phyloP scores from a whole-genome alignment of 2,888 invertebrate species.

The Clepsis dumicolana region DNA sequence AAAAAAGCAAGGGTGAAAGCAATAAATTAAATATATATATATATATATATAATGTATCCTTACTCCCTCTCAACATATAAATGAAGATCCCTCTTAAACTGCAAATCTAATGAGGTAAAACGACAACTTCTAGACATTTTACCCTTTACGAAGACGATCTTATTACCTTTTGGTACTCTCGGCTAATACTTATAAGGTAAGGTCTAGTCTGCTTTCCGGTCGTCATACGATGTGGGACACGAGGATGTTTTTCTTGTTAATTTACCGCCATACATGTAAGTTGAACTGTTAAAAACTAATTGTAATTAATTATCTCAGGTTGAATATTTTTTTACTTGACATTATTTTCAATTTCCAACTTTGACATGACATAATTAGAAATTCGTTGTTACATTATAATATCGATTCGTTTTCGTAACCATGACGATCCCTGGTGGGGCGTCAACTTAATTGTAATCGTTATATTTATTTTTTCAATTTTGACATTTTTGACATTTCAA shows the following conservation, averaged over 20 bases:
- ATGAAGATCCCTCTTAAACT: not conserved
- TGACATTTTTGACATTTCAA: too few species aligned
- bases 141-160: not conserved
- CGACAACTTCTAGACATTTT: constrained; percentile 15
- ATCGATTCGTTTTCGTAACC: too few species aligned
- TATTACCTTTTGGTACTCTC: constrained; percentile 20
- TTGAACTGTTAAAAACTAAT: constrained; percentile 25
- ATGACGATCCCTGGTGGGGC: too few species aligned
- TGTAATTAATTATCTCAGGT: not conserved
- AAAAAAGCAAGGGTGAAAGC: too few species aligned
- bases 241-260: constrained; percentile 42
- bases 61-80: not conserved
- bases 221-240: constrained; percentile 31
- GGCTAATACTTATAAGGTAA: constrained; percentile 29
- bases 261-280: constrained; percentile 32
- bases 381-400: too few species aligned
- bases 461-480: too few species aligned
- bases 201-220: constrained; percentile 38
- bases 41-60: too few species aligned
- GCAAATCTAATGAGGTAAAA: constrained; percentile 10
- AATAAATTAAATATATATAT: too few species aligned
- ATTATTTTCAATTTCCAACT: too few species aligned
- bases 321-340: not conserved
- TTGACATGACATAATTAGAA: too few species aligned
- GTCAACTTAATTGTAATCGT: too few species aligned